Evolutionary conservation across 1,140 invertebrate species (phyloP).

Genomic region (Venustaconcha ellipsiformis): DNA sequence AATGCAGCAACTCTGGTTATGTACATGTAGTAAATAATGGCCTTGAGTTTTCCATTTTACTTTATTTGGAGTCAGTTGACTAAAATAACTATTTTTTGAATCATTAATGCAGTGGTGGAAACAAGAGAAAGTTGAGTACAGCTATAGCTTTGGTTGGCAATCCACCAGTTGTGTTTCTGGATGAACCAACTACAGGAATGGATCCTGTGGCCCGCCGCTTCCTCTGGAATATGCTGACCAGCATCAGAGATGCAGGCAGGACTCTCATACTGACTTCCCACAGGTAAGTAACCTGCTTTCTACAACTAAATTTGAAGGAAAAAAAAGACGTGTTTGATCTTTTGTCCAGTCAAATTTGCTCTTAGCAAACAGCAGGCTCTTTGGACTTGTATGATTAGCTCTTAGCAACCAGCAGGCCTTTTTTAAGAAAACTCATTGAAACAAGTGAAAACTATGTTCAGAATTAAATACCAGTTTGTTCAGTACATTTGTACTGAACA

Average conservation of each 20-base stretch:
- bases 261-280: slow-evolving; percentile 66
- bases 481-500: no score
- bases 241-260: slow-evolving; percentile 54
- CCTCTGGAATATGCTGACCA: slow-evolving; percentile 67
- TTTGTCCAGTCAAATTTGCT: no score
- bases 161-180: slow-evolving; percentile 69
- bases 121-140: slow-evolving; percentile 94
- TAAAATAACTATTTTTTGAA: background rate
- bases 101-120: slow-evolving; percentile 74
- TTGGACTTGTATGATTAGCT: no score
- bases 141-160: slow-evolving; percentile 85
- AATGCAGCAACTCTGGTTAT: no score
- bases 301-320: no score
- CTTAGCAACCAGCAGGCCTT: no score
- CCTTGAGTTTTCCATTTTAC: background rate
- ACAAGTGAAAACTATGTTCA: no score
- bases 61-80: background rate
- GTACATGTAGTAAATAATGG: background rate
- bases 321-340: no score
- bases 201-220: slow-evolving; percentile 69
- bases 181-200: slow-evolving; percentile 71
- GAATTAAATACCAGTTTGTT: no score
- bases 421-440: no score
- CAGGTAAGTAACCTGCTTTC: slow-evolving; percentile 44
- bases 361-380: no score